These are phyloP conservation scores for Habroteleia sp. DNA, from an alignment of 2,888 invertebrate species.

Conservation along the genomic window DNA sequence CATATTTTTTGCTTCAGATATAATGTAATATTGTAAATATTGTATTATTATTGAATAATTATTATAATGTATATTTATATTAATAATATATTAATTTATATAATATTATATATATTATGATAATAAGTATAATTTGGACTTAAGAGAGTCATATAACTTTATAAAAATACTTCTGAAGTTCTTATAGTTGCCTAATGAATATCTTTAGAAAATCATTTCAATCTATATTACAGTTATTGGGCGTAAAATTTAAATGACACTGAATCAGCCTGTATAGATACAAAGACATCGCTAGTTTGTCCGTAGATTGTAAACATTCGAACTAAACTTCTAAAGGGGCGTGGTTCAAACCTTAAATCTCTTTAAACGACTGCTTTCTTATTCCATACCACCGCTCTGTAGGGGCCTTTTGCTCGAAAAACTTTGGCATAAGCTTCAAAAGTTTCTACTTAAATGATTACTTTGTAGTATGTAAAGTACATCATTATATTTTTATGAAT, in stretches of 20 bases:
- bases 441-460: constrained; percentile 39
- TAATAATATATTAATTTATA: too few species aligned
- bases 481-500: constrained; percentile 22
- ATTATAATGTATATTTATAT: too few species aligned
- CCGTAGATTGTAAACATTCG: constrained; percentile 50
- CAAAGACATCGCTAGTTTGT: constrained; percentile 22
- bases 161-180: neutral
- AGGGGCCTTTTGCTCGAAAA: constrained; percentile 17
- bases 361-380: constrained; percentile 49
- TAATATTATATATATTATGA: too few species aligned
- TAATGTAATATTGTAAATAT: too few species aligned
- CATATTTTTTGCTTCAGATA: too few species aligned
- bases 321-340: constrained; percentile 49
- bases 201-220: constrained; percentile 35
- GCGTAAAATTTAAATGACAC: constrained; percentile 51
- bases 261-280: constrained; percentile 24
- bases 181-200: constrained; percentile 16
- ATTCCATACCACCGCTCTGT: constrained; percentile 23
- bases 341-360: constrained; percentile 46
- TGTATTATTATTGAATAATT: too few species aligned
- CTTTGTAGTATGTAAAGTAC: too few species aligned
- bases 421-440: constrained; percentile 33
- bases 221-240: constrained; percentile 30
- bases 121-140: too few species aligned
- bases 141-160: too few species aligned